phyloP scores from a whole-genome alignment of 2,797 vertebrate genomes.

The Paguma larvata region DNA sequence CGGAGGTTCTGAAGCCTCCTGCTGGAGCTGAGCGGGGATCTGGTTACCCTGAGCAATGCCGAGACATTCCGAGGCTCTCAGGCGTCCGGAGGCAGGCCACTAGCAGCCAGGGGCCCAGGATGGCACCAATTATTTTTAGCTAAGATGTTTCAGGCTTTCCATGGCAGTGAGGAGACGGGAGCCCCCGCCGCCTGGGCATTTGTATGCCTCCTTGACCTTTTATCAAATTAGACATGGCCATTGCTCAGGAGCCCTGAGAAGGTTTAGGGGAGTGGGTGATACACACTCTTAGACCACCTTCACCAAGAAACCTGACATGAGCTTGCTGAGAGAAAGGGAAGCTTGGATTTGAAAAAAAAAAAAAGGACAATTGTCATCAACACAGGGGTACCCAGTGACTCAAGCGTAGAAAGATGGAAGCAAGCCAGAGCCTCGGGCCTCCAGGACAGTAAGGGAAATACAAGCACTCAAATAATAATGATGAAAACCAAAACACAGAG shows the following conservation, averaged over 20 bases:
- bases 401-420: neutral
- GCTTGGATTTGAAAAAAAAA: neutral
- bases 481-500: neutral
- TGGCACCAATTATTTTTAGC: constrained; percentile 64
- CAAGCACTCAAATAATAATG: neutral
- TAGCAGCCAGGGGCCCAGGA: neutral
- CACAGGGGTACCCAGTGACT: neutral
- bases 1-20: neutral
- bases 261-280: neutral
- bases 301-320: neutral
- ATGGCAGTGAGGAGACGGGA: neutral
- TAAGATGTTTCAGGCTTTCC: constrained; percentile 49
- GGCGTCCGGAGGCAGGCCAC: neutral
- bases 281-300: too few relatives aligned
- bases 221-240: neutral
- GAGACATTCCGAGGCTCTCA: constrained; percentile 59
- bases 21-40: neutral
- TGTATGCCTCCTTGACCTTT: neutral
- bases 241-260: neutral
- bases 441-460: neutral
- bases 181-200: neutral
- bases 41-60: neutral
- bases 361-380: rapidly evolving
- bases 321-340: neutral
- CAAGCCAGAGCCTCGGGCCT: neutral